phyloP scores from a whole-genome alignment of 2,888 invertebrate genomes.

The Yponomeuta plumbellus region DNA sequence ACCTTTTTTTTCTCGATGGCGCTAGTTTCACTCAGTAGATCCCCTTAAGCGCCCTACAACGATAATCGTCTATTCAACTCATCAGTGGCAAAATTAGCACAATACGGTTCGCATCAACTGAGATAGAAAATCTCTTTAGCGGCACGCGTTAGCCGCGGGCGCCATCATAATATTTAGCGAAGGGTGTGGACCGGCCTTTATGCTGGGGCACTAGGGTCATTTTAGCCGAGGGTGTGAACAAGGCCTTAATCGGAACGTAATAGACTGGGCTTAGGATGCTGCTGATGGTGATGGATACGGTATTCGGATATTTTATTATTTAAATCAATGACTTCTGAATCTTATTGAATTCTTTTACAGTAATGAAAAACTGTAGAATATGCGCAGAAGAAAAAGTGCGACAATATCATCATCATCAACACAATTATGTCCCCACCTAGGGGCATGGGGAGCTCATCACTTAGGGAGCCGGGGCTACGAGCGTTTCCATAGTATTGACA shows the following conservation, averaged over 20 bases:
- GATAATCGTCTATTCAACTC: neutral
- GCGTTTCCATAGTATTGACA: no score
- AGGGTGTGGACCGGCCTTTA: neutral
- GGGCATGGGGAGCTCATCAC: no score
- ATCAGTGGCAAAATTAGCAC: slow-evolving; percentile 15
- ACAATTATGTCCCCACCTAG: no score
- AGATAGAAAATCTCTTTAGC: slow-evolving; percentile 27
- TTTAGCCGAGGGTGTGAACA: neutral
- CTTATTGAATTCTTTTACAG: no score
- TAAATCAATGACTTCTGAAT: no score
- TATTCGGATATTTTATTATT: neutral
- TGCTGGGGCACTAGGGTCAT: neutral
- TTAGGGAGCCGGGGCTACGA: no score
- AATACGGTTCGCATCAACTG: slow-evolving; percentile 31
- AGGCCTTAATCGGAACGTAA: neutral
- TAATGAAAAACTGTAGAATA: no score
- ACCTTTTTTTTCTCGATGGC: no score
- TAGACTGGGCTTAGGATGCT: neutral
- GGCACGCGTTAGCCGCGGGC: slow-evolving; percentile 19
- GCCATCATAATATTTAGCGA: slow-evolving; percentile 1
- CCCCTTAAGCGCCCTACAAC: neutral
- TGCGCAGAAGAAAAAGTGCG: no score
- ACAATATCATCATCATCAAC: no score
- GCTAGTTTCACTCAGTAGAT: no score
- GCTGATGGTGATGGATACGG: neutral